Base-by-base conservation (phyloP, 2,888 invertebrate genomes). In the Anagyrus pseudococci region DNA sequence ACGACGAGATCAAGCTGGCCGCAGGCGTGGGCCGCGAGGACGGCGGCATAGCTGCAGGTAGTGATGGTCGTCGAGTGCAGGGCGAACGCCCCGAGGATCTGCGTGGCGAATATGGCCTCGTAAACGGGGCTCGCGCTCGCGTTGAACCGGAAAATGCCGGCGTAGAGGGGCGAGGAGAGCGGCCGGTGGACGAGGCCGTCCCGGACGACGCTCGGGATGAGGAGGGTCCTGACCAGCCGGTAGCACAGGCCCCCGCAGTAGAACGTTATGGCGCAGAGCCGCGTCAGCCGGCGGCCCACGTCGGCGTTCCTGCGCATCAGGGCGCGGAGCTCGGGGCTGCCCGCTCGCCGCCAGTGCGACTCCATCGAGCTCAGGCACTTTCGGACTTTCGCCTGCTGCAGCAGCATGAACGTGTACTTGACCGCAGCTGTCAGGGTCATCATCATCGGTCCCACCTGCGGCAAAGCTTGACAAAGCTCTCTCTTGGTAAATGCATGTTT, bases 241-340 rank as follows among this genome's bases (percentile, higher is more conserved):
- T 70, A 73, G 60, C 64, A 72, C 8, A 73, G 63, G 1, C 70
- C 71, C 10, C 72, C 72, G 4, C 68, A 54, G 46, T 73, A 73
- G 67, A 71, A 70, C 7, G 71, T 71, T 2, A 29, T 26, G 0
- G 67, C 68, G 60, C 71, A 70, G 6, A 72, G 46, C n/a, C 58
- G 61, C 1, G 67, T 69, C 17, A 73, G 20, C 0, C 44, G 56
- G 20, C 69, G 69, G 6, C 72, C 72, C 8, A 67, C 56, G 54
- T 68, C 67, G 0, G 72, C 72, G 19, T 70, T 67, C 1, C 46
- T 41, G 1, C 71, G 37, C 72, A 73, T 73, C 2, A 66, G 65
- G 7, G 46, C 19, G 1, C 69, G 71, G 22, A 50, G 17, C 7
- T 47, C 37, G 15, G 17, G 17, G 0, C 61, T 59, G 2, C 54